phyloP scores from a whole-genome alignment of 1,140 invertebrate genomes.

The Meloidogyne hapla region DNA sequence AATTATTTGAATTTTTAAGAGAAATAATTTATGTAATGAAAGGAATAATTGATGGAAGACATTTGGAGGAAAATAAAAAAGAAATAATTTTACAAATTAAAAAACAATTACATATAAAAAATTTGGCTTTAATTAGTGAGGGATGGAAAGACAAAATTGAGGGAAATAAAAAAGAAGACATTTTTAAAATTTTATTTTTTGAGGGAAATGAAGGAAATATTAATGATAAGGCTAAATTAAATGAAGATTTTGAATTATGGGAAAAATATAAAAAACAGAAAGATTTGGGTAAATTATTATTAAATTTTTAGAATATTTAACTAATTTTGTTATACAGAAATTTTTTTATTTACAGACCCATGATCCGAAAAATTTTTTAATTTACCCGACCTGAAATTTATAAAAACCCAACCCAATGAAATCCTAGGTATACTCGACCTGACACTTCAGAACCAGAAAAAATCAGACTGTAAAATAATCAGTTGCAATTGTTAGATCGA shows the following conservation, averaged over 20 bases:
- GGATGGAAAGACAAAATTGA: not conserved
- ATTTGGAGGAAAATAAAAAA: not conserved
- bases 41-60: conserved; percentile 1
- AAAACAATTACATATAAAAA: not conserved
- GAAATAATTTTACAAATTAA: not conserved
- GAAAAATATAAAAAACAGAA: not conserved
- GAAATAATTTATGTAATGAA: not conserved
- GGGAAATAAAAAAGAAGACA: not conserved
- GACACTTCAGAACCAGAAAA: too few relatives aligned
- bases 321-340: too few relatives aligned
- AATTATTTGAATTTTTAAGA: conserved; percentile 2
- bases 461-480: too few relatives aligned
- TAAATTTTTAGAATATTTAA: too few relatives aligned
- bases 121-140: not conserved
- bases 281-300: not conserved
- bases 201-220: not conserved
- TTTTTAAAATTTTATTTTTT: not conserved
- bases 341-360: too few relatives aligned
- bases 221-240: not conserved
- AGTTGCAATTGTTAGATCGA: too few relatives aligned
- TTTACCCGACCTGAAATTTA: too few relatives aligned
- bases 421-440: too few relatives aligned
- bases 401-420: too few relatives aligned
- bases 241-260: not conserved
- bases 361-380: too few relatives aligned